Conservation (phyloP, 2,888 invertebrate species). For the Troglohyphantes excavatus region DNA sequence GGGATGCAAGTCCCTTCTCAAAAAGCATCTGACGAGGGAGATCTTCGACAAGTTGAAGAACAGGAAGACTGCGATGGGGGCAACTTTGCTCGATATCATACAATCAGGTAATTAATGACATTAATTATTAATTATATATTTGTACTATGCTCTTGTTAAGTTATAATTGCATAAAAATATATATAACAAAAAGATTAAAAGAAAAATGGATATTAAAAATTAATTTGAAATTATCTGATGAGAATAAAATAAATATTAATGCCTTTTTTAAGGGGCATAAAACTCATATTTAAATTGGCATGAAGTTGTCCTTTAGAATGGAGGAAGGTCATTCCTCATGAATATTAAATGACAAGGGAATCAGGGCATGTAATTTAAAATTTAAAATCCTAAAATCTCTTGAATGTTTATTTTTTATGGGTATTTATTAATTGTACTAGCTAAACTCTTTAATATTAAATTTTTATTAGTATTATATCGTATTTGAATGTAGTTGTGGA, state of each 20-base stretch:
- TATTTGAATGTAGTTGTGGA: too few relatives aligned
- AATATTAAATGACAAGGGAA: not conserved
- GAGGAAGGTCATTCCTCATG: not conserved
- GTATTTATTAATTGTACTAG: too few relatives aligned
- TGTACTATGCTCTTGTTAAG: not conserved
- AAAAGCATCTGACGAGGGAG: conserved; percentile 96
- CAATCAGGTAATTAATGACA: conserved; percentile 90
- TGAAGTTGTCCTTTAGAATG: not conserved
- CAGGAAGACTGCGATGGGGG: conserved; percentile 96
- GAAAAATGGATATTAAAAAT: not conserved
- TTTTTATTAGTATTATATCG: too few relatives aligned
- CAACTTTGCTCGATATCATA: conserved; percentile 95
- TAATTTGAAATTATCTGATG: too few relatives aligned
- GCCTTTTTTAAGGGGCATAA: not conserved
- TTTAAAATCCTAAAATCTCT: too few relatives aligned
- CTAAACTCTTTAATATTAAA: too few relatives aligned
- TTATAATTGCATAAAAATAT: not conserved
- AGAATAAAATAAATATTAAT: not conserved
- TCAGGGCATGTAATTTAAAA: too few relatives aligned
- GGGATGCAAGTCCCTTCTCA: conserved; percentile 97
- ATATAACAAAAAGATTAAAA: not conserved
- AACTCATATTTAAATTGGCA: not conserved
- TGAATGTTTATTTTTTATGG: too few relatives aligned
- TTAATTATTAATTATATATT: not conserved
- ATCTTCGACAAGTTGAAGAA: conserved; percentile 95